These are phyloP conservation scores for Oreochromis tanganicae DNA, from an alignment of 2,113 vertebrate genomes.

Conservation along the genomic window DNA sequence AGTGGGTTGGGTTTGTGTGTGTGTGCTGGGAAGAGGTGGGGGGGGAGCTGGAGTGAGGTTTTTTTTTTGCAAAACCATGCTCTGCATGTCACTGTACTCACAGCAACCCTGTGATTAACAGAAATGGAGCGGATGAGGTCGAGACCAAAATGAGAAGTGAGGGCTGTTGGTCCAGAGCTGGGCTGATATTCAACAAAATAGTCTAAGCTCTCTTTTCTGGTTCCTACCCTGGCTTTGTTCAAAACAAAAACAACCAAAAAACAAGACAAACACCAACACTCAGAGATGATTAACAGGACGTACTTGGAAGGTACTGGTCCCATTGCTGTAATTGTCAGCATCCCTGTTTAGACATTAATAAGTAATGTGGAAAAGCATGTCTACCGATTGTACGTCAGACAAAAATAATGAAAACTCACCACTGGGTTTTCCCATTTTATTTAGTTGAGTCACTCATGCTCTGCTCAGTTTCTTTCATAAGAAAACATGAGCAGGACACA, in stretches of 20 bases:
- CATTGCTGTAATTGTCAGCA: background rate
- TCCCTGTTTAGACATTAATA: background rate
- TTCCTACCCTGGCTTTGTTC: background rate
- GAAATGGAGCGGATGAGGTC: constrained; percentile 65
- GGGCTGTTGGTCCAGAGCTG: constrained; percentile 41
- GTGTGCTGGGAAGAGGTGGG: background rate
- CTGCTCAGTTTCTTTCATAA: background rate
- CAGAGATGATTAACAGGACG: background rate
- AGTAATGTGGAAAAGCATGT: background rate
- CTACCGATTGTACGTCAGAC: background rate
- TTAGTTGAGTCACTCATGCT: constrained; percentile 11
- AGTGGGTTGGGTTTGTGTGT: constrained; percentile 44
- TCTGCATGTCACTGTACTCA: constrained; percentile 63
- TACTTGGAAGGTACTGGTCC: background rate
- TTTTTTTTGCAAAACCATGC: constrained; percentile 44
- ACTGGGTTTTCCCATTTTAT: background rate
- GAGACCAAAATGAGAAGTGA: constrained; percentile 59
- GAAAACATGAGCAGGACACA: background rate
- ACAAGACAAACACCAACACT: background rate
- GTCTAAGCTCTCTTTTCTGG: constrained; percentile 12
- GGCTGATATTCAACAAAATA: constrained; percentile 46
- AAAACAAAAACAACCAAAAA: background rate
- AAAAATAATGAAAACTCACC: background rate
- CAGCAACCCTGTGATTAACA: constrained; percentile 71
- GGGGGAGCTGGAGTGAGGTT: constrained; percentile 16